These are phyloP conservation scores for Phenacoccus solenopsis DNA, from an alignment of 1,140 invertebrate species.

Conservation along the genomic window DNA sequence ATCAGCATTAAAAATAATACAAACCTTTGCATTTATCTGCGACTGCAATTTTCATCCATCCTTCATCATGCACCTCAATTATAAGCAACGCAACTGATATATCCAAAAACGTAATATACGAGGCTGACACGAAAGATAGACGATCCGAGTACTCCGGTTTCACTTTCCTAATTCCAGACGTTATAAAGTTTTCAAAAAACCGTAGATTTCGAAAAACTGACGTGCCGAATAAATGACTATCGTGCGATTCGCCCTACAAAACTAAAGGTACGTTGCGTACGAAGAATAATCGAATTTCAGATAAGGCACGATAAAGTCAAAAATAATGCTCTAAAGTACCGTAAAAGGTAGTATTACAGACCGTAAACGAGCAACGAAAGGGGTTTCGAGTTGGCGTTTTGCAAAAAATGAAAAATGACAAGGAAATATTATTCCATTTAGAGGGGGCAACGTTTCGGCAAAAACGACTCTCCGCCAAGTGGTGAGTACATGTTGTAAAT, in stretches of 20 bases:
- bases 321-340: slow-evolving; percentile 2
- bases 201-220: background rate
- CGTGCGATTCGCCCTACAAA: background rate
- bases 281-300: slow-evolving; percentile 2
- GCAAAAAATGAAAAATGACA: slow-evolving; percentile 3
- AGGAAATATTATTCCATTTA: background rate
- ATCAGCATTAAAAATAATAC: too few relatives aligned
- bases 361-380: slow-evolving; percentile 1
- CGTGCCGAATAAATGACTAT: background rate
- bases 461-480: background rate
- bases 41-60: too few relatives aligned
- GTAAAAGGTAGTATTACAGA: slow-evolving; percentile 2
- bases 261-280: background rate
- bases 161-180: background rate
- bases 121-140: background rate
- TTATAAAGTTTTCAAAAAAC: slow-evolving; percentile 3
- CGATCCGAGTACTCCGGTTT: background rate
- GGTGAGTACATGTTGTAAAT: background rate
- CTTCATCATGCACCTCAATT: too few relatives aligned
- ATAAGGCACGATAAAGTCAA: slow-evolving; percentile 1
- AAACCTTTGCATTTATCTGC: too few relatives aligned
- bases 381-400: background rate
- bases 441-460: background rate
- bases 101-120: background rate
- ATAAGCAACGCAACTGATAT: background rate